Percentiles rank a stretch among this genome's conserved stretches.
Conservation (phyloP, 2,797 vertebrate genomes). For the Neostethus bicornis region DNA sequence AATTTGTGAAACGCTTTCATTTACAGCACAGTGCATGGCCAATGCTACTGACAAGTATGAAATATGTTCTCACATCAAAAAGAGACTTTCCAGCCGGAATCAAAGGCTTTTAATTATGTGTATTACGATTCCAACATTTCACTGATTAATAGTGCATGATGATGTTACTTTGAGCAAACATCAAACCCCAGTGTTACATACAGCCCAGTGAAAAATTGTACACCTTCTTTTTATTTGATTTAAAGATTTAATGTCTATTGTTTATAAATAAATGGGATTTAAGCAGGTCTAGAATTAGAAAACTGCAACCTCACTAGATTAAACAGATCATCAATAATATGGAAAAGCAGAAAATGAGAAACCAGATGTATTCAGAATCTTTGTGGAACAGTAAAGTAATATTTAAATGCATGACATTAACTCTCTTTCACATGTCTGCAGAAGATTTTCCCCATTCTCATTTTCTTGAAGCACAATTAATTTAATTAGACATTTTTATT, state of each 20-base stretch:
- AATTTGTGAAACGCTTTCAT: slow-evolving; percentile 4
- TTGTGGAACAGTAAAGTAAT: not conserved
- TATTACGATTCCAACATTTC: slow-evolving; percentile 5
- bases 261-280: not conserved
- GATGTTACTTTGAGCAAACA: slow-evolving; percentile 9
- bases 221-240: no score
- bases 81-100: not conserved
- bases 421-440: no score
- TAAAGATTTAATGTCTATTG: no score
- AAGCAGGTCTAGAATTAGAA: not conserved
- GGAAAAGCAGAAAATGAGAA: not conserved
- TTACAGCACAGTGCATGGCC: slow-evolving; percentile 1
- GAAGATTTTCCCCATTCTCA: no score
- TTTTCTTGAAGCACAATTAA: no score
- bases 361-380: not conserved
- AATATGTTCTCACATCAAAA: not conserved
- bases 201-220: not conserved
- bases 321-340: not conserved
- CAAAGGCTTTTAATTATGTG: slow-evolving; percentile 1
- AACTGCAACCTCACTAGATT: not conserved
- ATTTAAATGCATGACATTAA: no score
- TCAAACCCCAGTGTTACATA: not conserved
- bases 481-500: no score
- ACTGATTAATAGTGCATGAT: not conserved
- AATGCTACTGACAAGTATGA: not conserved